Evolutionary conservation across 2,113 vertebrate species (phyloP), one percentile per base, ranked within the genome.

Genomic region (Nothobranchius furzeri): DNA sequence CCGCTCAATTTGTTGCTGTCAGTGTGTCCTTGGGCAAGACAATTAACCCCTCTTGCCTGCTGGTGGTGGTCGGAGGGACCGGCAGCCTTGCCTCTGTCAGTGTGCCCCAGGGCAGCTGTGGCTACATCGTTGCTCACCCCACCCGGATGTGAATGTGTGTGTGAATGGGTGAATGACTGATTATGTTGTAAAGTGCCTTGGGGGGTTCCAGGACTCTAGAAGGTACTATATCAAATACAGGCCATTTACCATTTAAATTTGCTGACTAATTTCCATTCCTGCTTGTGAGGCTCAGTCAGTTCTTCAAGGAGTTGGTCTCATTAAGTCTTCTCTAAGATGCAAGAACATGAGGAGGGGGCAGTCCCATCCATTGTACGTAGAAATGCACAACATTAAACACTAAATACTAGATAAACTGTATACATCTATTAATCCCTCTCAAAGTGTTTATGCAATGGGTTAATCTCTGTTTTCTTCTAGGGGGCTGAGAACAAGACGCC

Each of bases 391-490:
- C 64, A 76, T 50, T 70, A 55, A 59, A 64, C 70, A 73, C 53
- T 62, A 65, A 63, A 60, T 64, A 73, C 43, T 74, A 43, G 54
- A 76, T 67, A 20, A 20, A 20, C 20, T 20, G 67, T 69, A 56
- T 72, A 63, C 45, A 45, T 77, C 63, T 69, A 81, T 79, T 91
- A 90, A 89, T 89, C 87, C 81, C 36, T 83, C 85, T 84, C 81
- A 68, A 60, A 62, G 68, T 83, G 82, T 85, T 87, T 81, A 82
- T 69, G 61, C 53, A 54, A 43, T 8, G 12, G 70, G 67, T 56
- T 90, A 81, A 88, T 85, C 87, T 84, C 62, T 52, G 75, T 79
- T 69, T 42, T 75, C 82, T 65, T 74, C 77, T 68, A 40, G 52
- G 76, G 81, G 75, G 81, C 68, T 57, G 52, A 73, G 59, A 64